Conservation (phyloP, 2,797 vertebrate species). For the Sebastes taczanowskii region DNA sequence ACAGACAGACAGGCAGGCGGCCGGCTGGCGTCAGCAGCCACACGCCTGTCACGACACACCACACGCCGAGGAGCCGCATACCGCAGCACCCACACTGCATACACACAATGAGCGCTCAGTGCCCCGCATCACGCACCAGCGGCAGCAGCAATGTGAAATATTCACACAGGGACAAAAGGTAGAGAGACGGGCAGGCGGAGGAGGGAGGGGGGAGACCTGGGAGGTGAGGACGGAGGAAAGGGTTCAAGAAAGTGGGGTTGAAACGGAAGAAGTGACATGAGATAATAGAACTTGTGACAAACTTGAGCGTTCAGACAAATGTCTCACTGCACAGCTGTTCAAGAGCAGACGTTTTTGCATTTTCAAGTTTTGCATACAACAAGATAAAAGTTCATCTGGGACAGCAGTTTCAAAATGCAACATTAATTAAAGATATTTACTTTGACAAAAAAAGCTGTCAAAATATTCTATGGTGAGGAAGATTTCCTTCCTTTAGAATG, state of each 20-base stretch:
- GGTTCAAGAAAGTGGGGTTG: slow-evolving; percentile 36
- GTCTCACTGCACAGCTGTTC: not conserved
- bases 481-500: not conserved
- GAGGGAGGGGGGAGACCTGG: slow-evolving; percentile 33
- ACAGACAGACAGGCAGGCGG: slow-evolving; percentile 71
- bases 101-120: slow-evolving; percentile 84
- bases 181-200: slow-evolving; percentile 38
- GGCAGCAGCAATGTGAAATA: slow-evolving; percentile 86
- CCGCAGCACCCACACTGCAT: slow-evolving; percentile 80
- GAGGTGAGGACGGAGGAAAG: slow-evolving; percentile 48
- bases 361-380: not conserved
- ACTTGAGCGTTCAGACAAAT: not conserved
- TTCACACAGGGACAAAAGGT: slow-evolving; percentile 83
- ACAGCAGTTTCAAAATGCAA: not conserved
- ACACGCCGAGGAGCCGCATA: slow-evolving; percentile 80
- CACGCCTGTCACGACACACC: slow-evolving; percentile 81
- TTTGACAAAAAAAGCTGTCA: not conserved
- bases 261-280: slow-evolving; percentile 6
- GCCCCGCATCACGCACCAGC: slow-evolving; percentile 82
- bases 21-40: slow-evolving; percentile 83
- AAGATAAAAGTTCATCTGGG: not conserved
- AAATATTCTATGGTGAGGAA: not conserved
- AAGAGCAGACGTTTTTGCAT: not conserved
- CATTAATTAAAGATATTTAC: not conserved
- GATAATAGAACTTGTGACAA: slow-evolving; percentile 6